Evolutionary conservation across 2,888 invertebrate species (phyloP).

Genomic region (Nymphalis c-album): DNA sequence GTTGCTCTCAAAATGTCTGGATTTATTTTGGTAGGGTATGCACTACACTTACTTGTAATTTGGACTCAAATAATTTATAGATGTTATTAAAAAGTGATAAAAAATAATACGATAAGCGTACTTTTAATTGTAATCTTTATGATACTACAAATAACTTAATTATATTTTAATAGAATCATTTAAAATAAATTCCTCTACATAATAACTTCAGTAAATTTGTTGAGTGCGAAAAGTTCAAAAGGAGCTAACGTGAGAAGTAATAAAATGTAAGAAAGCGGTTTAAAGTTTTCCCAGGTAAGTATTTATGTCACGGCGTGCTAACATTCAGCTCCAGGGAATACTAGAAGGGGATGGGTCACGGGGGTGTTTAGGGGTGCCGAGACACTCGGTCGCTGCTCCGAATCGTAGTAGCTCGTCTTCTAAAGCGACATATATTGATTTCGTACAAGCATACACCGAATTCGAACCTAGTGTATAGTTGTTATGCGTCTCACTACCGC

Average conservation of each 20-base stretch:
- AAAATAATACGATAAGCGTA: background rate
- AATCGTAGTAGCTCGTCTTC: constrained; percentile 55
- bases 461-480: constrained; percentile 46
- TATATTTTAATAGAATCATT: background rate
- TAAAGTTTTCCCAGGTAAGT: constrained; percentile 68
- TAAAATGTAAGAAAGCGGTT: constrained; percentile 64
- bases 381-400: constrained; percentile 56
- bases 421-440: constrained; percentile 62
- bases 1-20: constrained; percentile 12
- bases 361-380: constrained; percentile 58
- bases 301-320: constrained; percentile 72
- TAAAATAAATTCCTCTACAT: background rate
- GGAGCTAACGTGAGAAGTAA: constrained; percentile 51
- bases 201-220: background rate
- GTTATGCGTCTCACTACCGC: constrained; percentile 38
- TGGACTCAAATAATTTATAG: constrained; percentile 24
- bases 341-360: constrained; percentile 59
- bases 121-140: no score
- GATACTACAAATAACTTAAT: background rate
- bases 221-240: constrained; percentile 31
- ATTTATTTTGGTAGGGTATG: constrained; percentile 13
- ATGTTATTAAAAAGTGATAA: background rate
- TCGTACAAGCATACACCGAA: constrained; percentile 49
- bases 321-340: constrained; percentile 62
- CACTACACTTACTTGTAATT: constrained; percentile 2